These are phyloP conservation scores for Hirundo rustica DNA, from an alignment of 2,797 vertebrate genomes.

Conservation along the genomic window DNA sequence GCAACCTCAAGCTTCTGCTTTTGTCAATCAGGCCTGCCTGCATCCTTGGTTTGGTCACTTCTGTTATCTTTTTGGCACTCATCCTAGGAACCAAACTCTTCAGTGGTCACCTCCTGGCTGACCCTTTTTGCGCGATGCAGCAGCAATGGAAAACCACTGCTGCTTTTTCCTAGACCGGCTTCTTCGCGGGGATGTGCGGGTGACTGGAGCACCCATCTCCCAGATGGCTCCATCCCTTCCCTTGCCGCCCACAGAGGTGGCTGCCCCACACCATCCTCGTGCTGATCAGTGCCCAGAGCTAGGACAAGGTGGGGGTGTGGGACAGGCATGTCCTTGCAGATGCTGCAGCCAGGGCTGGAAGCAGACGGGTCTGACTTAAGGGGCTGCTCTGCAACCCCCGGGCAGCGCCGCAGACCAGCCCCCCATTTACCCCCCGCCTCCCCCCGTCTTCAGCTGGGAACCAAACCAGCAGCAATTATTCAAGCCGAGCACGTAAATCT, in stretches of 20 bases:
- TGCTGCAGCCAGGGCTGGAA: neutral
- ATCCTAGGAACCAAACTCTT: neutral
- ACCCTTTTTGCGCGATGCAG: neutral
- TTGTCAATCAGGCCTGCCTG: neutral
- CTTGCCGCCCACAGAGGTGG: neutral
- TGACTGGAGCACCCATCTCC: neutral
- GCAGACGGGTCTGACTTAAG: neutral
- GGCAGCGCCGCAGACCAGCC: neutral
- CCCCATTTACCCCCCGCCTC: neutral
- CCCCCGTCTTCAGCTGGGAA: constrained; percentile 71
- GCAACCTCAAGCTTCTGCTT: neutral
- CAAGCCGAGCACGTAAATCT: constrained; percentile 73
- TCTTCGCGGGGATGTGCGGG: neutral
- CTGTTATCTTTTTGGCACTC: neutral
- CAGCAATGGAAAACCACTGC: constrained; percentile 6
- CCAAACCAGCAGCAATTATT: constrained; percentile 65
- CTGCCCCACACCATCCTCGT: neutral
- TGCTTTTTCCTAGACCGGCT: neutral
- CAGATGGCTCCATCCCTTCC: neutral
- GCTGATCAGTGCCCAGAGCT: neutral
- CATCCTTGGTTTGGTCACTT: neutral
- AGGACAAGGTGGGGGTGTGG: neutral
- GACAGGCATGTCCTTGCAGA: neutral
- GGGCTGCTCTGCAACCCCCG: neutral
- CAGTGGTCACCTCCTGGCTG: neutral